Evolutionary conservation across 2,113 vertebrate species (phyloP).

Genomic region (Rhea pennata): DNA sequence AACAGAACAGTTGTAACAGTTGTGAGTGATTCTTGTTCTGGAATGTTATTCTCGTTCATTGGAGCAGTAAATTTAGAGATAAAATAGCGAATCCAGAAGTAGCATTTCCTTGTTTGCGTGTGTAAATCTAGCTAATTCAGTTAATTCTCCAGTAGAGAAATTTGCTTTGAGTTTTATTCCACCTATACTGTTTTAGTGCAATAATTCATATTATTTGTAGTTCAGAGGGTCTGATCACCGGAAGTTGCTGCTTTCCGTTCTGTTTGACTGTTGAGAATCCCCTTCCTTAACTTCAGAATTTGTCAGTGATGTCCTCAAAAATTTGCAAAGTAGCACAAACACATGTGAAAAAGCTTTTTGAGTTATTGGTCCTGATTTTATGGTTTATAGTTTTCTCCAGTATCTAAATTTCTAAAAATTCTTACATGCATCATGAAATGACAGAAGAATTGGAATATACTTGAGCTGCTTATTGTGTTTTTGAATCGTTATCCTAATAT

Average conservation of each 20-base stretch:
- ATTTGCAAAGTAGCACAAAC: not conserved
- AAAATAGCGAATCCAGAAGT: not conserved
- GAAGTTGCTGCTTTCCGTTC: not conserved
- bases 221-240: not conserved
- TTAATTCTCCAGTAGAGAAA: not conserved
- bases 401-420: not conserved
- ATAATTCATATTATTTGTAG: not conserved
- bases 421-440: fast-evolving
- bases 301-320: not conserved
- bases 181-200: not conserved
- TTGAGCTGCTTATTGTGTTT: too few relatives aligned
- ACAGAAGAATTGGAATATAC: not conserved
- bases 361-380: not conserved
- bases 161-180: not conserved
- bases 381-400: not conserved
- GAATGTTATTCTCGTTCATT: not conserved
- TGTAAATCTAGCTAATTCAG: not conserved
- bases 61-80: not conserved
- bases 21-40: not conserved
- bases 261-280: not conserved
- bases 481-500: not conserved
- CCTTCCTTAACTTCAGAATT: not conserved
- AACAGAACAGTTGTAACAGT: not conserved
- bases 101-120: not conserved
- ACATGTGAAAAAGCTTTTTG: not conserved